Evolutionary conservation across 2,113 vertebrate species (phyloP).

Genomic region (Anseranas semipalmata): DNA sequence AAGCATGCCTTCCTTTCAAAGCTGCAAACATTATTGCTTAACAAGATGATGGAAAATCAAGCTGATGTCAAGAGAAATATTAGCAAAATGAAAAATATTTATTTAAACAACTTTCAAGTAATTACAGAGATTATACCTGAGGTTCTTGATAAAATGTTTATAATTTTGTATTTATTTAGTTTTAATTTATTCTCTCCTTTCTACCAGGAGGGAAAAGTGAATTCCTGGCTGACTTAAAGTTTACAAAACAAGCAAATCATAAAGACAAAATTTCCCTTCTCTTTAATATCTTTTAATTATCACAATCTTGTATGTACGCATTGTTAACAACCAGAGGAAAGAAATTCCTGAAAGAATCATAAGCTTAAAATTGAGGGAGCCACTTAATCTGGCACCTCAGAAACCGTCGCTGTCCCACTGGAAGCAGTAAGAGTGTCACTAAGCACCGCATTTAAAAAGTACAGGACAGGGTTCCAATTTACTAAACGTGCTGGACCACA

Average conservation of each 20-base stretch:
- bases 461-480: background rate
- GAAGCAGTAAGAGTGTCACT: background rate
- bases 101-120: background rate
- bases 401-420: background rate
- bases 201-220: background rate
- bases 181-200: background rate
- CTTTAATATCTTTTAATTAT: background rate
- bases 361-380: background rate
- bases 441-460: background rate
- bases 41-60: conserved; percentile 21
- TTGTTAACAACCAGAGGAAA: conserved; percentile 4
- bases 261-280: background rate
- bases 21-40: background rate
- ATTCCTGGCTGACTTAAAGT: background rate
- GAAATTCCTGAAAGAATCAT: background rate
- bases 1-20: background rate
- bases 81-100: background rate
- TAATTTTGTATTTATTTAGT: background rate
- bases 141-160: background rate
- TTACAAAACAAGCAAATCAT: background rate
- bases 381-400: background rate
- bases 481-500: conserved; percentile 6
- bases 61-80: background rate
- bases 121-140: background rate
- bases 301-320: background rate